A percentile compares a stretch with the other conserved stretches of the same genome.
phyloP scores from a whole-genome alignment of 2,113 vertebrate species.

The Telmatochromis bifrenatus region DNA sequence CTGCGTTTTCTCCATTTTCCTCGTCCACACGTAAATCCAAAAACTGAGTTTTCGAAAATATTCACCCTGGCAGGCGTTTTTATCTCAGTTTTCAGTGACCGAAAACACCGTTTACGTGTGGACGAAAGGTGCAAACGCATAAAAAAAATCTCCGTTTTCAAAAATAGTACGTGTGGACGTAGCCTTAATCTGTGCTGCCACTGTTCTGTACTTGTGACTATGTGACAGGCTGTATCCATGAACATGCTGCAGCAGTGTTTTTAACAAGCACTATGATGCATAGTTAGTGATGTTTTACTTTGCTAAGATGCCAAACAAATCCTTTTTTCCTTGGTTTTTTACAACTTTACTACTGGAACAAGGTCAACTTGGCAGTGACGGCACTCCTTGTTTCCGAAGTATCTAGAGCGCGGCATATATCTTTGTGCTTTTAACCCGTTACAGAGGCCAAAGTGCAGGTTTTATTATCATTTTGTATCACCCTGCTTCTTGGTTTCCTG shows the following conservation, averaged over 20 bases:
- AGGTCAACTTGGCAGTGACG: background rate
- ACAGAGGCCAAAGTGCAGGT: background rate
- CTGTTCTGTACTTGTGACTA: background rate
- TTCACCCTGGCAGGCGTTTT: background rate
- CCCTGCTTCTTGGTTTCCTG: background rate
- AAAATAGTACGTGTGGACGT: background rate
- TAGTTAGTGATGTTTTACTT: background rate
- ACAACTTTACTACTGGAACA: background rate
- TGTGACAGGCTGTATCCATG: background rate
- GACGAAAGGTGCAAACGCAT: background rate
- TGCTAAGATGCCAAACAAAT: background rate
- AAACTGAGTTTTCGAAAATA: background rate
- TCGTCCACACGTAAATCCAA: background rate
- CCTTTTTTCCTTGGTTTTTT: background rate
- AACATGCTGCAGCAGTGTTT: background rate
- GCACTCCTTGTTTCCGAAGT: background rate
- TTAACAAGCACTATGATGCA: background rate
- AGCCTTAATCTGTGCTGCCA: background rate
- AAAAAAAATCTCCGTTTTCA: background rate
- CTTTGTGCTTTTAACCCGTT: background rate
- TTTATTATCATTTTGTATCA: background rate
- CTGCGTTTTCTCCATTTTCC: background rate
- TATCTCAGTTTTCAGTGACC: background rate
- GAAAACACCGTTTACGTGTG: fast-evolving
- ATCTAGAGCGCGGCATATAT: background rate